A percentile compares a stretch with the other conserved stretches of the same genome.
Conservation (phyloP, 1,140 invertebrate species). For the Araneus ventricosus region DNA sequence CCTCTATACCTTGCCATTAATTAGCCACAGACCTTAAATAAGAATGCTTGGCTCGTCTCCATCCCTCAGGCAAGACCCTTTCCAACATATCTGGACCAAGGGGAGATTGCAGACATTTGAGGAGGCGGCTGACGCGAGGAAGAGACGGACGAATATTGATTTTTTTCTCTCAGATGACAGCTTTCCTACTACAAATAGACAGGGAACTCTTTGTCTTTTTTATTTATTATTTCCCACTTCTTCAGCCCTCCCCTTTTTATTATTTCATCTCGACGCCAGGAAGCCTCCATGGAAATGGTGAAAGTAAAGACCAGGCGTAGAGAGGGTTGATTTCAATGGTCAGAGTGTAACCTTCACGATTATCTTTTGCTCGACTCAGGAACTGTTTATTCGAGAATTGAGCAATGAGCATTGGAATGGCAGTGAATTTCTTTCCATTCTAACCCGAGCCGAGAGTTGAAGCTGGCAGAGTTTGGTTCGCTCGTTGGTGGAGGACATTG, state of each 20-base stretch:
- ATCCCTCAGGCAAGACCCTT: not conserved
- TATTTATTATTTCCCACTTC: slow-evolving; percentile 37
- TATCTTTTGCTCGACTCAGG: not conserved
- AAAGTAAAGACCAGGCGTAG: not conserved
- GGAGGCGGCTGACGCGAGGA: not conserved
- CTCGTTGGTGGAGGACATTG: not conserved
- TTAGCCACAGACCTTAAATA: not conserved
- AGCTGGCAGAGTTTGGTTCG: no score
- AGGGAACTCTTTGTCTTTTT: slow-evolving; percentile 39
- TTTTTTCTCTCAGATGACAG: slow-evolving; percentile 29
- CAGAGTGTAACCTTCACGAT: not conserved
- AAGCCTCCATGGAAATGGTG: not conserved
- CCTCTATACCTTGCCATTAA: not conserved
- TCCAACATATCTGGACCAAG: not conserved
- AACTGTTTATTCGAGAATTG: slow-evolving; percentile 26
- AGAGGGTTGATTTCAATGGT: slow-evolving; percentile 4
- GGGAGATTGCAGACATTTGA: not conserved
- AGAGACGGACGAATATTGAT: slow-evolving; percentile 50
- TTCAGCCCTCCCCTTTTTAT: not conserved
- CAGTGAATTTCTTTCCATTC: not conserved
- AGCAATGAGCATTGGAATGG: not conserved
- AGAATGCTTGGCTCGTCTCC: not conserved
- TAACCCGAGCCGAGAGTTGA: no score
- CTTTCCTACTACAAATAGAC: slow-evolving; percentile 68
- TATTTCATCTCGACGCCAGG: slow-evolving; percentile 4